A percentile compares a stretch with the other conserved stretches of the same genome.
Evolutionary conservation across 2,797 vertebrate genomes (phyloP).

Genomic region (Rhinatrema bivittatum): DNA sequence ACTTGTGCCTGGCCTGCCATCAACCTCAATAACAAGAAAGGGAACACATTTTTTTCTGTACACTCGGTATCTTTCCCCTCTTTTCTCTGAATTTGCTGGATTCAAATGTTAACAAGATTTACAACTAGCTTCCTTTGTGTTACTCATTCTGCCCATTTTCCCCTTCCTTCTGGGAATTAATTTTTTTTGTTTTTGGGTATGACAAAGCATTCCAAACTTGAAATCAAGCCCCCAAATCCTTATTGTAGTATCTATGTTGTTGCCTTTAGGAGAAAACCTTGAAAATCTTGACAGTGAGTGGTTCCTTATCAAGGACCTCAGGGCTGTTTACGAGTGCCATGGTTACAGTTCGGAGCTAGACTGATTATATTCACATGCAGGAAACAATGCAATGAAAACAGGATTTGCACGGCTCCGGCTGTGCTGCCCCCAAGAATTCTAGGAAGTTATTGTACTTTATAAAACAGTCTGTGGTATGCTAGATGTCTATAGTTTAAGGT

Average conservation of each 20-base stretch:
- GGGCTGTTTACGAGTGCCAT: slow-evolving; percentile 66
- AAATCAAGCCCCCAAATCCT: neutral
- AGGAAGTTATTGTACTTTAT: slow-evolving; percentile 99
- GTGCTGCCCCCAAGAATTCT: slow-evolving; percentile 91
- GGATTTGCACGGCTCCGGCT: slow-evolving; percentile 95
- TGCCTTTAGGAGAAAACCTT: slow-evolving; percentile 30
- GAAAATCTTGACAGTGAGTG: slow-evolving; percentile 23
- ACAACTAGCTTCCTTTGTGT: too few relatives aligned
- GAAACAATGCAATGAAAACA: slow-evolving; percentile 97
- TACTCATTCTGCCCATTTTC: too few relatives aligned
- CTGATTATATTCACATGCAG: slow-evolving; percentile 74
- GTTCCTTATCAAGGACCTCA: slow-evolving; percentile 48
- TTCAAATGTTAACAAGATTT: too few relatives aligned
- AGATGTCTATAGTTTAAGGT: slow-evolving; percentile 82
- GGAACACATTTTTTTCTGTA: too few relatives aligned
- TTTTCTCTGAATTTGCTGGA: too few relatives aligned
- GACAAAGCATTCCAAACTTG: neutral
- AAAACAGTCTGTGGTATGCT: slow-evolving; percentile 82
- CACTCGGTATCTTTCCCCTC: too few relatives aligned
- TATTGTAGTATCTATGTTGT: slow-evolving; percentile 13
- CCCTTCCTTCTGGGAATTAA: too few relatives aligned
- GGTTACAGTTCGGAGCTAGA: slow-evolving; percentile 66
- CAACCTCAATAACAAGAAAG: too few relatives aligned
- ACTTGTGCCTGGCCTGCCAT: too few relatives aligned
- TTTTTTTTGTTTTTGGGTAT: too few relatives aligned